A percentile compares a stretch with the other conserved stretches of the same genome.
These are phyloP conservation scores for Camelus dromedarius DNA, from an alignment of 2,113 vertebrate genomes.

Conservation along the genomic window DNA sequence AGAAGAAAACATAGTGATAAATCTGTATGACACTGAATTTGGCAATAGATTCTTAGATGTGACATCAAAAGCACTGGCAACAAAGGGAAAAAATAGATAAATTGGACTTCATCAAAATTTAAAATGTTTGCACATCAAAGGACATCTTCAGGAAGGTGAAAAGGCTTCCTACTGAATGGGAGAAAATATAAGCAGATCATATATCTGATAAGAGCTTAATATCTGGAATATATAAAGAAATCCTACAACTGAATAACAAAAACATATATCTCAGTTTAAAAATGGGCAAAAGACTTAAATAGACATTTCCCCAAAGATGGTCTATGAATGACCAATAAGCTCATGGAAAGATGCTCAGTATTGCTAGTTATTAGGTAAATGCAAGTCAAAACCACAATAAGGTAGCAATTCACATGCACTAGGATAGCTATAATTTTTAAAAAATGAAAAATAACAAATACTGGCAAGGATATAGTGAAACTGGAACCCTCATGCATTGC, in stretches of 20 bases:
- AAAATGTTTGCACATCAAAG: neutral
- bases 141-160: neutral
- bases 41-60: neutral
- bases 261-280: neutral
- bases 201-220: neutral
- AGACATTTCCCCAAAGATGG: neutral
- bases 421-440: neutral
- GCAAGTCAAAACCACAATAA: neutral
- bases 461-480: neutral
- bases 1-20: neutral
- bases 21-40: neutral
- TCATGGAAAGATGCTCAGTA: neutral
- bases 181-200: neutral
- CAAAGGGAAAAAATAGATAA: neutral
- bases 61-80: neutral
- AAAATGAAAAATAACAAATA: neutral
- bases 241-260: neutral
- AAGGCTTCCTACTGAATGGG: neutral
- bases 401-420: neutral
- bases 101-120: neutral
- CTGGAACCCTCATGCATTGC: neutral
- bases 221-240: neutral
- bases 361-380: neutral
- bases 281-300: neutral
- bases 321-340: neutral